Percentiles rank a stretch among this genome's conserved stretches.
Conservation (phyloP, 2,888 invertebrate genomes). For the Protodeltote pygarga region DNA sequence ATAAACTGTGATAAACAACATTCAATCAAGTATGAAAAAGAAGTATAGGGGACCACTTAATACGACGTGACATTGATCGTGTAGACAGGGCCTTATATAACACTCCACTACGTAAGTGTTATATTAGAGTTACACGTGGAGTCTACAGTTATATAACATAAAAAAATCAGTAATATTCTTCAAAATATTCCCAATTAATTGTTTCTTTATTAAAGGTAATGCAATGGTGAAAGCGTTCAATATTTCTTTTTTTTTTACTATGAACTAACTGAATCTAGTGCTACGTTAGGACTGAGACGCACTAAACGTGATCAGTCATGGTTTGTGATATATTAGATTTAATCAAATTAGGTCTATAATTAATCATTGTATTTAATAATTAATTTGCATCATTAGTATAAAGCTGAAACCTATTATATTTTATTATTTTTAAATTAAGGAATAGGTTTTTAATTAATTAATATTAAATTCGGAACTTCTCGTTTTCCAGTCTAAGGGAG, state of each 20-base stretch:
- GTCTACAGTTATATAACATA: too few species aligned
- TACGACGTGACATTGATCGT: conserved; percentile 1
- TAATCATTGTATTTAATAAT: conserved; percentile 48
- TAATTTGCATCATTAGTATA: conserved; percentile 41
- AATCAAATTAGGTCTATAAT: conserved; percentile 56
- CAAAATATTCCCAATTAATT: background rate
- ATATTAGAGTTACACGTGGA: too few species aligned
- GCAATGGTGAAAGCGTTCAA: conserved; percentile 18
- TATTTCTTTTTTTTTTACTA: conserved; percentile 15
- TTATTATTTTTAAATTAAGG: background rate
- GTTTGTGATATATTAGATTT: conserved; percentile 80
- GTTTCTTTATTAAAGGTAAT: conserved; percentile 11
- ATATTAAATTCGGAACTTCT: too few species aligned
- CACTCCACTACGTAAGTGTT: too few species aligned
- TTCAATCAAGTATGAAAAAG: conserved; percentile 16
- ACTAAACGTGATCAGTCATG: conserved; percentile 69
- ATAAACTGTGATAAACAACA: conserved; percentile 9
- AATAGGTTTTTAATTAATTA: too few species aligned
- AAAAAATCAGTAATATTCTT: too few species aligned
- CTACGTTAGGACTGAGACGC: conserved; percentile 48
- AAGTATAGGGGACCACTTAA: background rate
- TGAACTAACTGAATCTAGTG: conserved; percentile 45
- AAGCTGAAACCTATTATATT: conserved; percentile 13
- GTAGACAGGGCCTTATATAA: background rate
- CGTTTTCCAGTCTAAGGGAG: too few species aligned